Conservation (phyloP, 2,888 invertebrate species). For the Chalcosyrphus nemorum region DNA sequence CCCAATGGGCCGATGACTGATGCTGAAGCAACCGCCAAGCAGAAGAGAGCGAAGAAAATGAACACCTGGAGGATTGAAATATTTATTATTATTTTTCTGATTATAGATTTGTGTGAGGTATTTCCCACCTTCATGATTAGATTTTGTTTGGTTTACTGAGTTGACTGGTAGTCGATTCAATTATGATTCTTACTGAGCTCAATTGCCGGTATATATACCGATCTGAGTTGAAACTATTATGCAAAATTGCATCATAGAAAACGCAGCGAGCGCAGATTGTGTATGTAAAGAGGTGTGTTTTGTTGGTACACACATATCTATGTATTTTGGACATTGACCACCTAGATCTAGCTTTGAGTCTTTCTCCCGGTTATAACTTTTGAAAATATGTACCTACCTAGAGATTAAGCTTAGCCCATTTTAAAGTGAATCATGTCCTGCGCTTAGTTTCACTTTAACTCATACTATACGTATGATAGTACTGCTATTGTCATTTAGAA, state of each 20-base stretch:
- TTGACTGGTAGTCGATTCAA: slow-evolving; percentile 60
- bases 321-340: background rate
- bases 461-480: too few species aligned
- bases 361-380: too few species aligned
- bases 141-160: slow-evolving; percentile 54
- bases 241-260: slow-evolving; percentile 57
- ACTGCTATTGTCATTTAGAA: too few species aligned
- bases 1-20: slow-evolving; percentile 64
- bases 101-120: background rate
- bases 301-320: too few species aligned
- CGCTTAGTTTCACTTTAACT: too few species aligned
- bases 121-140: slow-evolving; percentile 55
- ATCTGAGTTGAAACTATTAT: slow-evolving; percentile 21
- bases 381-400: too few species aligned
- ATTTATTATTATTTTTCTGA: background rate
- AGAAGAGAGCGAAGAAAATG: slow-evolving; percentile 73
- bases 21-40: slow-evolving; percentile 68
- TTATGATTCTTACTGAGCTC: slow-evolving; percentile 42
- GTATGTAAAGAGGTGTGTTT: slow-evolving; percentile 8
- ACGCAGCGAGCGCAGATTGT: background rate
- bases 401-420: too few species aligned
- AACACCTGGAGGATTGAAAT: slow-evolving; percentile 42
- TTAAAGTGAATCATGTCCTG: too few species aligned
- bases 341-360: too few species aligned
- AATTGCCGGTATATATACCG: slow-evolving; percentile 39